These are phyloP conservation scores for Achatina immaculata DNA, from an alignment of 1,140 invertebrate species.

Conservation along the genomic window DNA sequence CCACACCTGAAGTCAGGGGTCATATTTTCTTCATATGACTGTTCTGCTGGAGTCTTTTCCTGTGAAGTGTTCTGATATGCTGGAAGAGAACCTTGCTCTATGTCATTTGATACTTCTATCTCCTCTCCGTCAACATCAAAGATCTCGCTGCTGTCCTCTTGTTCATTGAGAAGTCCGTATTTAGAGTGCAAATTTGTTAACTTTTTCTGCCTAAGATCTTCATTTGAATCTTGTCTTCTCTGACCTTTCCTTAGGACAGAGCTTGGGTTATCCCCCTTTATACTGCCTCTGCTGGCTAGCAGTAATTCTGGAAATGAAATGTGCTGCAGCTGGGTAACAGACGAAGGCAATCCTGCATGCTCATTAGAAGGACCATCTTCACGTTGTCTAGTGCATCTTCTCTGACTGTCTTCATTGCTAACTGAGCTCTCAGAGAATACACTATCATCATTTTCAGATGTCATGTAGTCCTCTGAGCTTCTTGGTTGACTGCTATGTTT, in stretches of 20 bases:
- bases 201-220: constrained; percentile 35
- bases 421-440: constrained; percentile 61
- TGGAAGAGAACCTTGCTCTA: too few species aligned
- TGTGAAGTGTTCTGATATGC: too few species aligned
- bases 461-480: constrained; percentile 64
- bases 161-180: constrained; percentile 38
- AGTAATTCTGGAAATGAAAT: neutral
- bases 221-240: neutral
- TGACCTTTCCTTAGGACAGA: neutral
- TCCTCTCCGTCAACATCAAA: constrained; percentile 42
- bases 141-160: constrained; percentile 20
- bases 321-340: neutral
- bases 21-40: too few species aligned
- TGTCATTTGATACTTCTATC: neutral
- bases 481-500: constrained; percentile 32
- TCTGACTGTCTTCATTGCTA: constrained; percentile 6
- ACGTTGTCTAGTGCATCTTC: too few species aligned
- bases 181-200: constrained; percentile 39
- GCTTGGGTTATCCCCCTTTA: neutral
- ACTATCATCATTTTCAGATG: constrained; percentile 61
- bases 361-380: too few species aligned
- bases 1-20: too few species aligned
- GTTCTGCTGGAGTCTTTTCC: too few species aligned
- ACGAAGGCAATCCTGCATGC: neutral
- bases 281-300: neutral